phyloP scores from a whole-genome alignment of 2,888 invertebrate genomes.

The Syrphus vitripennis region DNA sequence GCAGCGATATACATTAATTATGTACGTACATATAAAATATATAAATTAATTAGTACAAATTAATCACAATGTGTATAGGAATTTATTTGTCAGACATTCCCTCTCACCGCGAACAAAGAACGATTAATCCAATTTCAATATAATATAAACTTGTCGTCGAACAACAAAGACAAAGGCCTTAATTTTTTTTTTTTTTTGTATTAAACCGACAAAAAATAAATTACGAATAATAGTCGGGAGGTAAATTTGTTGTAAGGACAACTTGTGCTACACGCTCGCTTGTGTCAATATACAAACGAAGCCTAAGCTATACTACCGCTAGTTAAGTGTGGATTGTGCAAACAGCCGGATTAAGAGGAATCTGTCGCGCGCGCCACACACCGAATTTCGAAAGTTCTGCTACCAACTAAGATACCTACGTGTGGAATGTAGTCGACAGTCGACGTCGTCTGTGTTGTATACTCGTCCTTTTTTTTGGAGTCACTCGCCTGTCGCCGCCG shows the following conservation, averaged over 20 bases:
- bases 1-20: not conserved
- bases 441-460: conserved; percentile 31
- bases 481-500: conserved; percentile 34
- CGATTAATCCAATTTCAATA: not conserved
- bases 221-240: conserved; percentile 22
- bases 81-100: conserved; percentile 1
- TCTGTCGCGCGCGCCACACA: conserved; percentile 66
- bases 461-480: conserved; percentile 39
- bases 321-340: conserved; percentile 44
- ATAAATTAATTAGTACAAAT: conserved; percentile 44
- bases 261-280: conserved; percentile 20
- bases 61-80: conserved; percentile 14
- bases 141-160: not conserved
- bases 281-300: conserved; percentile 43
- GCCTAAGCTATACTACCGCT: conserved; percentile 52
- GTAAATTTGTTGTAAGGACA: conserved; percentile 42
- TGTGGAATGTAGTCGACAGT: conserved; percentile 52
- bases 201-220: conserved; percentile 14
- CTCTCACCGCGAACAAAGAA: not conserved
- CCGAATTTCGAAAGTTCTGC: conserved; percentile 29
- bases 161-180: conserved; percentile 8
- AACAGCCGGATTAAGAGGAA: conserved; percentile 66
- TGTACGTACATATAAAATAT: conserved; percentile 4
- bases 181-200: too few relatives aligned
- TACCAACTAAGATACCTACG: conserved; percentile 43